Base-by-base conservation (phyloP, 1,140 invertebrate genomes). In the Idris sp. region DNA sequence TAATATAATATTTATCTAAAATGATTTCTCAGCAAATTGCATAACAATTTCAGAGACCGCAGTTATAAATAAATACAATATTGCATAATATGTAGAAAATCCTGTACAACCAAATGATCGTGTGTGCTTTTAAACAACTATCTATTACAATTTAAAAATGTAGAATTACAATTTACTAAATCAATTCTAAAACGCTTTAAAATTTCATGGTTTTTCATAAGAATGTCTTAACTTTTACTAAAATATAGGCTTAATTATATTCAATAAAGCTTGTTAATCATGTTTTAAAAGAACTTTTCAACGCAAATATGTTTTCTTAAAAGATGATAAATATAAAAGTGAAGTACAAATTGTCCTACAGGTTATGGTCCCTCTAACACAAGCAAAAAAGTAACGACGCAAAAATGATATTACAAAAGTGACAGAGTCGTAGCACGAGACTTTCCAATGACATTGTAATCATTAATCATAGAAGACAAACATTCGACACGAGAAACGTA, bases 31-130 rank as follows among this genome's bases (percentile, higher is more conserved):
- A 9, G 65, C 51, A 59, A 69, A 59, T 67, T 67, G 41, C 41
- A 31, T 59, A 69, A 59, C 33, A 44, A 59, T 53, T 22, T 41
- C 35, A 25, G 38, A 25, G 28, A 36, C n/a, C n/a, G n/a, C n/a
- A n/a, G n/a, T n/a, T n/a, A n/a, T n/a, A n/a, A n/a, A 22, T 59
- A 59, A 44, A 53, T 69, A 59, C 44, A 38, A 28, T 18, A 35
- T 69, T 69, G 46, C 65, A 28, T 59, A 69, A 69, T 69, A n/a
- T 36, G 25, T 53, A 56, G 62, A 54, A 56, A 67, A 41, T 49
- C 11, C 19, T 33, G 30, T 19, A 22, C 36, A n/a, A 49, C n/a
- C n/a, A n/a, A n/a, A n/a, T n/a, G n/a, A n/a, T n/a, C n/a, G n/a
- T n/a, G n/a, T n/a, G n/a, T n/a, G n/a, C n/a, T n/a, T n/a, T n/a